Evolutionary conservation across 2,797 vertebrate genomes (phyloP), one percentile per base, ranked within the genome.

Genomic region (Acipenser ruthenus): DNA sequence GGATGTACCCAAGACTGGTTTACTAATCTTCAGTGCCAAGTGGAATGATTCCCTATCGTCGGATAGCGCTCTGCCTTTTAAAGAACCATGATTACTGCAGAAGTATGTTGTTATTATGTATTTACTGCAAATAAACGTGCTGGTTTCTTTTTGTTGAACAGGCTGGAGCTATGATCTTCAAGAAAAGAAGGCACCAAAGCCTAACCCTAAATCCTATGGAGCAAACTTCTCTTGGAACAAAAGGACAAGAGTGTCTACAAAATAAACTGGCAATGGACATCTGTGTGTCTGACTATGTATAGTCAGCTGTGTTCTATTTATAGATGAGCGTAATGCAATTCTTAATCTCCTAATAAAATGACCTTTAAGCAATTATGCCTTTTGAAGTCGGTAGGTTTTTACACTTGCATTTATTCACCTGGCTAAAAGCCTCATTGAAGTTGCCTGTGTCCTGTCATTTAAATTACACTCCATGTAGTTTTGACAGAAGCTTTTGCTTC

Each of bases 141-240:
- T 79, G 12, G 77, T 71, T 71, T 74, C 67, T 63, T 60, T 66
- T 37, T 62, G 49, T 68, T 69, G 75, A 64, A 68, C 85, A 98
- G 96, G 95, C 80, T 99, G 96, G 96, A 95, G 89, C 87, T 97
- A 95, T 63, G 91, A 97, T 0, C 47, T 97, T 73, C 92, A 94
- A 65, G 94, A 98, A 82, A 94, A 85, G 81, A 94, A 83, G 81
- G 86, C 78, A 80, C 86, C 93, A 60, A 96, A 95, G 87, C 94
- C 94, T 67, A 93, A 93, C 83, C 93, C 90, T 77, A 99, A 98
- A 82, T 98, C 95, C 77, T 99, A 99, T 0, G 96, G 93, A 49
- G 92, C 93, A 72, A 99, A 99, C 90, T 99, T 96, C 90, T 96
- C 95, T 81, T 99, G 96, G 96, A 87, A 96, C 88, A 98, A 93